phyloP scores from a whole-genome alignment of 2,888 invertebrate species.

The Nomada lathburiana region DNA sequence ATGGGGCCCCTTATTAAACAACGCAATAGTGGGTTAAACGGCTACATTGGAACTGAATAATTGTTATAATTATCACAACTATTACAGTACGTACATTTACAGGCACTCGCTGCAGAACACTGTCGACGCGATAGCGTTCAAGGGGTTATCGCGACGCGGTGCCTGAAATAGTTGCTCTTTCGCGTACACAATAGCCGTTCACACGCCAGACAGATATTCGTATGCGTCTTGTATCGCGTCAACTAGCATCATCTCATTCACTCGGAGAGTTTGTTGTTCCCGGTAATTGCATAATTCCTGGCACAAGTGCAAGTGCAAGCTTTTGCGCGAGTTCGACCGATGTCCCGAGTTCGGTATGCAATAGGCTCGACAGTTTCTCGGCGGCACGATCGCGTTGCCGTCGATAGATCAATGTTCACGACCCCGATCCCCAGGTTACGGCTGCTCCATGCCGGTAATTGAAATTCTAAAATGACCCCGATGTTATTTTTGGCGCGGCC shows the following conservation, averaged over 20 bases:
- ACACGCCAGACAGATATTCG: neutral
- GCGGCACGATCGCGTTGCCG: neutral
- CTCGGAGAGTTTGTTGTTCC: slow-evolving; percentile 35
- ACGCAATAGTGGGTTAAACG: no score
- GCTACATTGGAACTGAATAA: no score
- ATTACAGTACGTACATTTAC: no score
- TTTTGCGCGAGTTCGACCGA: neutral
- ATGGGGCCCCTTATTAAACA: no score
- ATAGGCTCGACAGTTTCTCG: no score
- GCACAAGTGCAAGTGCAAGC: slow-evolving; percentile 5
- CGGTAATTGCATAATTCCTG: slow-evolving; percentile 34
- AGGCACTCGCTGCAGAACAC: neutral
- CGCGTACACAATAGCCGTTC: slow-evolving; percentile 30
- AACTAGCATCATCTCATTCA: neutral
- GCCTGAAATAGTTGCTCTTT: slow-evolving; percentile 36
- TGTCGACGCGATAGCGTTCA: neutral
- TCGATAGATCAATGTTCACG: neutral
- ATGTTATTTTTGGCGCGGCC: slow-evolving; percentile 16
- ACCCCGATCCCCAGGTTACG: slow-evolving; percentile 1
- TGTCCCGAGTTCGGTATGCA: neutral
- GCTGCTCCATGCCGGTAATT: neutral
- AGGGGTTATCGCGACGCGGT: slow-evolving; percentile 37
- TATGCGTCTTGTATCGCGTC: slow-evolving; percentile 1
- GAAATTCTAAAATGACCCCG: slow-evolving; percentile 26
- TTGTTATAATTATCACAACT: no score